Conservation (phyloP, 1,140 invertebrate genomes). For the Drosophila takahashii region DNA sequence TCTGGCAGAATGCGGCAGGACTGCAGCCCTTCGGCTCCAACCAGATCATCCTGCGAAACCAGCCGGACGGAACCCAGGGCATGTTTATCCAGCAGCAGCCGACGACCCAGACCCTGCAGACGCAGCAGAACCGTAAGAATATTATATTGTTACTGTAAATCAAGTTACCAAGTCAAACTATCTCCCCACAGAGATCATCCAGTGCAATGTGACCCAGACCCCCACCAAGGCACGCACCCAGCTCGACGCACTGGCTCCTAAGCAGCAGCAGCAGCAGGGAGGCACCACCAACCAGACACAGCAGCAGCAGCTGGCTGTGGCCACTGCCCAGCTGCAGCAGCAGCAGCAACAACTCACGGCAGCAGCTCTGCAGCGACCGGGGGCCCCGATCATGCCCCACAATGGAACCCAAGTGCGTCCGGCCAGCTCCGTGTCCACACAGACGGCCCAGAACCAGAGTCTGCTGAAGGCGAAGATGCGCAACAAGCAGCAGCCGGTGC, state of each 20-base stretch:
- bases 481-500: conserved; percentile 85
- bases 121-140: conserved; percentile 81
- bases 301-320: conserved; percentile 54
- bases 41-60: conserved; percentile 93
- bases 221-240: conserved; percentile 70
- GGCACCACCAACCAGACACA: conserved; percentile 43
- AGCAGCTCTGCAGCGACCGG: conserved; percentile 59
- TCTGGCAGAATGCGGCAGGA: conserved; percentile 87
- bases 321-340: conserved; percentile 57
- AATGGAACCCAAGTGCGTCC: conserved; percentile 87
- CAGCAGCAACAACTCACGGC: conserved; percentile 65
- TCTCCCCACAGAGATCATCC: conserved; percentile 75
- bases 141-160: conserved; percentile 9
- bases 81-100: conserved; percentile 96
- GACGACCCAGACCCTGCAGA: conserved; percentile 77
- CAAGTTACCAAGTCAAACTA: background rate
- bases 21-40: conserved; percentile 90
- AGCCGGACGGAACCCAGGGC: conserved; percentile 88
- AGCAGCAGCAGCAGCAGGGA: conserved; percentile 66
- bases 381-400: conserved; percentile 87
- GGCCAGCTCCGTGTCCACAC: conserved; percentile 90
- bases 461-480: conserved; percentile 80
- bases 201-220: conserved; percentile 82
- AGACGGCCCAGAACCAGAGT: conserved; percentile 87
- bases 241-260: conserved; percentile 69